A percentile compares a stretch with the other conserved stretches of the same genome.
These are phyloP conservation scores for Erythrocercus mccallii DNA, from an alignment of 2,113 vertebrate species.

Conservation along the genomic window DNA sequence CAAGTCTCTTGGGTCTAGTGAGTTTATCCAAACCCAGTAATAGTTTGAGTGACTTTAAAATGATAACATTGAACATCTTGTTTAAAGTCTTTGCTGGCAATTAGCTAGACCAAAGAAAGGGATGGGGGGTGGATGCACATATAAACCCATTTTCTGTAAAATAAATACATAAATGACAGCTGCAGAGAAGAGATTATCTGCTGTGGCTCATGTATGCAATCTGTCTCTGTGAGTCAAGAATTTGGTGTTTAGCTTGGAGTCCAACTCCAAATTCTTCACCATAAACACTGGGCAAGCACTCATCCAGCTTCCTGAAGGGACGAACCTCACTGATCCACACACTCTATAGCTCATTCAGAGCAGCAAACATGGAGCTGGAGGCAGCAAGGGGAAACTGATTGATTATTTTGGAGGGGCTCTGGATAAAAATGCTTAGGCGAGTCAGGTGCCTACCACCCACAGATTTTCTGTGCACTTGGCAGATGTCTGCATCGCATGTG, in stretches of 20 bases:
- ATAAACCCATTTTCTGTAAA: conserved; percentile 10
- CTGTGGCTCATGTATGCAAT: not conserved
- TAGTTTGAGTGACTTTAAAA: conserved; percentile 2
- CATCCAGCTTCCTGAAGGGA: conserved; percentile 4
- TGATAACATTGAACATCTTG: not conserved
- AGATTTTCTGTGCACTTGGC: not conserved
- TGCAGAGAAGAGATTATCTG: conserved; percentile 26
- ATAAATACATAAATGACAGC: conserved; percentile 9
- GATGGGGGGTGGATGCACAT: not conserved
- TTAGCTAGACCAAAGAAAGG: conserved; percentile 4
- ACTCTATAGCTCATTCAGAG: not conserved
- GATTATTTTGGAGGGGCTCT: conserved; percentile 24
- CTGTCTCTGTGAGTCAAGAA: not conserved
- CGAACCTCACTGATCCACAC: not conserved
- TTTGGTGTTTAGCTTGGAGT: conserved; percentile 25
- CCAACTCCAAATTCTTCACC: conserved; percentile 17
- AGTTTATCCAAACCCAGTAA: conserved; percentile 34
- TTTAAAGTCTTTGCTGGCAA: conserved; percentile 12
- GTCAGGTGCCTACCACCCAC: conserved; percentile 41
- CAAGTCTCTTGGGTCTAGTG: conserved; percentile 5
- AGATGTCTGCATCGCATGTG: not conserved
- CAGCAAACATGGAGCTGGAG: not conserved
- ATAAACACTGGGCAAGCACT: conserved; percentile 20
- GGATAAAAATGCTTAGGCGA: not conserved
- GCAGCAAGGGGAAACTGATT: not conserved